These are phyloP conservation scores for Orientallactaga sibirica DNA, from an alignment of 2,797 vertebrate species.

Conservation along the genomic window DNA sequence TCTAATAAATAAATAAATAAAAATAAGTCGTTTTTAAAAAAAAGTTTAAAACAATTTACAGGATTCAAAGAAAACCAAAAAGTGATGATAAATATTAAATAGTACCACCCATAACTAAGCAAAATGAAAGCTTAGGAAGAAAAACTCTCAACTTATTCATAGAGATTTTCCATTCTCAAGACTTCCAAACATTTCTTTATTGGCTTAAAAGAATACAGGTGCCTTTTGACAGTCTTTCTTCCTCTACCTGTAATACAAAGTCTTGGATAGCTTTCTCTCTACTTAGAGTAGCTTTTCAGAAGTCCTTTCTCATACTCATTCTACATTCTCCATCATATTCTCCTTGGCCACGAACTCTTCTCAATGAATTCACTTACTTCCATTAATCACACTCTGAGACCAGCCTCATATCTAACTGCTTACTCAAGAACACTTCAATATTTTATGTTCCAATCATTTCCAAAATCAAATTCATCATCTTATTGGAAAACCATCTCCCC, in stretches of 20 bases:
- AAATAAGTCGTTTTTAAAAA: no score
- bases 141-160: not conserved
- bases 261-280: not conserved
- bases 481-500: not conserved
- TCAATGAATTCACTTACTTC: not conserved
- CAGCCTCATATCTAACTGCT: constrained; percentile 28
- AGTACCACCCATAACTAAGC: not conserved
- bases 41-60: not conserved
- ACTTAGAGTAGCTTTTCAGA: not conserved
- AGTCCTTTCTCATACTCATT: not conserved
- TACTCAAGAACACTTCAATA: not conserved
- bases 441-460: constrained; percentile 15
- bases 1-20: no score
- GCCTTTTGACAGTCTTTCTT: not conserved
- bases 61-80: constrained; percentile 30
- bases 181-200: not conserved
- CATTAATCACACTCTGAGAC: constrained; percentile 4
- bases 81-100: not conserved
- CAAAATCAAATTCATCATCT: constrained; percentile 31
- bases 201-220: not conserved
- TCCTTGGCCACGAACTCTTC: constrained; percentile 7
- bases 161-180: not conserved
- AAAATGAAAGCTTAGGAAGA: not conserved
- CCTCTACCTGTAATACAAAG: not conserved
- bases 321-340: not conserved